Evolutionary conservation across 1,140 invertebrate genomes (phyloP).

Genomic region (Drosophila parabipectinata): DNA sequence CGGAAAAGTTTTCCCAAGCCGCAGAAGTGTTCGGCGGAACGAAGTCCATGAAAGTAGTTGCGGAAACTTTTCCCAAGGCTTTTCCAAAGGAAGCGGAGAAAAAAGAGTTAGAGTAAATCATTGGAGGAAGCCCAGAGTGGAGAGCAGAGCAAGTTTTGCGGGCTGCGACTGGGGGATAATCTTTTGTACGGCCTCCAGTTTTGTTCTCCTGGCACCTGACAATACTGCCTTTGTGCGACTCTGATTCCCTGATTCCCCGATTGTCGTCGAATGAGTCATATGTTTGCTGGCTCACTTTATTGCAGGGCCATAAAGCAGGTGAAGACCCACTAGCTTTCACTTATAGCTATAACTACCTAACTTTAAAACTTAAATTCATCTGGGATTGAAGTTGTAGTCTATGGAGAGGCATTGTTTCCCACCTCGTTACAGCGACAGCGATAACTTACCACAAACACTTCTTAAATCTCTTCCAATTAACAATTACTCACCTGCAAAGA

Average conservation of each 20-base stretch:
- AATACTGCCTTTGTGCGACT: slow-evolving; percentile 21
- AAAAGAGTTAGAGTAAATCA: slow-evolving; percentile 44
- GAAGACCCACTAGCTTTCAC: too few species aligned
- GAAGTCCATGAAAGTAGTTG: slow-evolving; percentile 55
- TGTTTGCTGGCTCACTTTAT: slow-evolving; percentile 32
- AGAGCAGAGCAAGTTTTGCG: slow-evolving; percentile 13
- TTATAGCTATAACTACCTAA: too few species aligned
- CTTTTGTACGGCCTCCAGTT: slow-evolving; percentile 45
- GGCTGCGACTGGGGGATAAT: slow-evolving; percentile 32
- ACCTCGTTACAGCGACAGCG: neutral
- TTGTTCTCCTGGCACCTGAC: slow-evolving; percentile 22
- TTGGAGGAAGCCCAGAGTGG: slow-evolving; percentile 24
- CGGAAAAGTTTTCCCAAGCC: slow-evolving; percentile 39
- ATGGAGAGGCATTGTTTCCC: too few species aligned
- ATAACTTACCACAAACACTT: slow-evolving; percentile 47
- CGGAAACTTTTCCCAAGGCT: slow-evolving; percentile 28
- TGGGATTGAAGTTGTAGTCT: too few species aligned
- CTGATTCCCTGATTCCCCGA: slow-evolving; percentile 2
- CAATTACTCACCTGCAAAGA: slow-evolving; percentile 48
- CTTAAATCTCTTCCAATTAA: slow-evolving; percentile 20
- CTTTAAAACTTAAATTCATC: too few species aligned
- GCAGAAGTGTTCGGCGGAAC: slow-evolving; percentile 25
- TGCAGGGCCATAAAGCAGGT: slow-evolving; percentile 11
- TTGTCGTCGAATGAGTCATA: neutral
- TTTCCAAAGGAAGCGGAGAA: slow-evolving; percentile 15